phyloP scores from a whole-genome alignment of 2,113 vertebrate genomes.

The Rissa tridactyla region DNA sequence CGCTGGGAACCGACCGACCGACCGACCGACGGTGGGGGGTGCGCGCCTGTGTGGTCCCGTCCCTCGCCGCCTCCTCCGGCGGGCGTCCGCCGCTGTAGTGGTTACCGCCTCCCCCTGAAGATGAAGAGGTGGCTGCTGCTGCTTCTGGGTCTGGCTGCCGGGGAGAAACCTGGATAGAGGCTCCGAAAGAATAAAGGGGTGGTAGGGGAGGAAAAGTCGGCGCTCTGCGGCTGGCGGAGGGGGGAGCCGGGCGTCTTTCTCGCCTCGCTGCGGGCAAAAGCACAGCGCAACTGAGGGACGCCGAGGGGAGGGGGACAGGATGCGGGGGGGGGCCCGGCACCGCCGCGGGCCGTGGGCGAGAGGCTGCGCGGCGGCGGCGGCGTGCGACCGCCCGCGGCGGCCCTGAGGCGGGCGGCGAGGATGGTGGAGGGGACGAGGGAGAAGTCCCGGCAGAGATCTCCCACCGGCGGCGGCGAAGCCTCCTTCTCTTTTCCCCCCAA shows the following conservation, averaged over 20 bases:
- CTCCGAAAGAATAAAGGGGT: background rate
- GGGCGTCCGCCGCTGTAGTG: background rate
- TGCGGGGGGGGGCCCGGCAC: background rate
- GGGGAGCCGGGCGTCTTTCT: background rate
- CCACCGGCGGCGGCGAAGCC: background rate
- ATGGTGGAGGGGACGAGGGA: background rate
- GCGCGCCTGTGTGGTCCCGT: background rate
- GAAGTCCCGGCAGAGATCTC: background rate
- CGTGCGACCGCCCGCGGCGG: background rate
- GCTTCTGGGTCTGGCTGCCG: background rate
- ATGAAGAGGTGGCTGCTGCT: constrained; percentile 31
- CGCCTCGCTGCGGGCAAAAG: background rate
- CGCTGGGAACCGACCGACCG: background rate
- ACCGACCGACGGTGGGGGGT: background rate
- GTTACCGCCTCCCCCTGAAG: background rate
- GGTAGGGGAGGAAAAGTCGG: background rate
- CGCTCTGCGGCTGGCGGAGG: background rate
- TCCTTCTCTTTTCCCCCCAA: background rate
- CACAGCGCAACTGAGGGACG: background rate
- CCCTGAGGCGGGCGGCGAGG: background rate
- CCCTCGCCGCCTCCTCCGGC: background rate
- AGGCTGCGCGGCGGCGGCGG: background rate
- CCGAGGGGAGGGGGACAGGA: background rate
- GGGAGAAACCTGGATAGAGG: constrained; percentile 27
- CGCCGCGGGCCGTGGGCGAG: background rate